Conservation (phyloP, 2,888 invertebrate species). For the Neelides folsomi region DNA sequence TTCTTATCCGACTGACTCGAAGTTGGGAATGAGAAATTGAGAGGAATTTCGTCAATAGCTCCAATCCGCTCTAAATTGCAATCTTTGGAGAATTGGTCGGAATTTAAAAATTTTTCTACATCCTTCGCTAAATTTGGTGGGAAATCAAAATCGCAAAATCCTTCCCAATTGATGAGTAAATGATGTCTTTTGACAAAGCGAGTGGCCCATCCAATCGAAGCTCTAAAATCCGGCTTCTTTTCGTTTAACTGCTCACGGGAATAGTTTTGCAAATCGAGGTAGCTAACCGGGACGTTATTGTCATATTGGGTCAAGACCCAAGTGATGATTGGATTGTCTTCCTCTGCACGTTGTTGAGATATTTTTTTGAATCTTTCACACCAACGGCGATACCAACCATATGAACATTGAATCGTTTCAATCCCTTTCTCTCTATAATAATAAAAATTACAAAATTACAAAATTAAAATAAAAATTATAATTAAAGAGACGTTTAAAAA, state of each 20-base stretch:
- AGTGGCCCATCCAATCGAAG: constrained; percentile 35
- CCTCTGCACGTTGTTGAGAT: constrained; percentile 11
- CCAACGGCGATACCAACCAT: constrained; percentile 36
- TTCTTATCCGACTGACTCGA: not conserved
- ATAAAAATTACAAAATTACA: not conserved
- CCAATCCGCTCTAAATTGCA: constrained; percentile 19
- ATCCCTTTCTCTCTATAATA: constrained; percentile 30
- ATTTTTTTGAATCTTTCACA: constrained; percentile 22
- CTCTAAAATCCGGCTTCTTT: constrained; percentile 29
- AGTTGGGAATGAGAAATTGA: constrained; percentile 30
- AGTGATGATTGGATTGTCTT: constrained; percentile 30
- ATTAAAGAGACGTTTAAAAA: no score
- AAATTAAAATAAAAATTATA: not conserved
- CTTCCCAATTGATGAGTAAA: constrained; percentile 31
- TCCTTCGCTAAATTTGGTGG: constrained; percentile 30
- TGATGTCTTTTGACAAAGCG: constrained; percentile 35
- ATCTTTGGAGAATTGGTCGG: constrained; percentile 8
- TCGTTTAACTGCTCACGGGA: constrained; percentile 21
- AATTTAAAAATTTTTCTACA: constrained; percentile 24
- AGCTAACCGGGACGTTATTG: constrained; percentile 33
- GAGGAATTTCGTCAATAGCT: constrained; percentile 35
- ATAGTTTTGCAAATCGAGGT: constrained; percentile 31
- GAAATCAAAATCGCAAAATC: constrained; percentile 23
- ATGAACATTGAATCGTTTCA: constrained; percentile 33
- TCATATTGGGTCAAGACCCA: constrained; percentile 35